These are phyloP conservation scores for Tor tambroides DNA, from an alignment of 2,113 vertebrate genomes.

Conservation along the genomic window DNA sequence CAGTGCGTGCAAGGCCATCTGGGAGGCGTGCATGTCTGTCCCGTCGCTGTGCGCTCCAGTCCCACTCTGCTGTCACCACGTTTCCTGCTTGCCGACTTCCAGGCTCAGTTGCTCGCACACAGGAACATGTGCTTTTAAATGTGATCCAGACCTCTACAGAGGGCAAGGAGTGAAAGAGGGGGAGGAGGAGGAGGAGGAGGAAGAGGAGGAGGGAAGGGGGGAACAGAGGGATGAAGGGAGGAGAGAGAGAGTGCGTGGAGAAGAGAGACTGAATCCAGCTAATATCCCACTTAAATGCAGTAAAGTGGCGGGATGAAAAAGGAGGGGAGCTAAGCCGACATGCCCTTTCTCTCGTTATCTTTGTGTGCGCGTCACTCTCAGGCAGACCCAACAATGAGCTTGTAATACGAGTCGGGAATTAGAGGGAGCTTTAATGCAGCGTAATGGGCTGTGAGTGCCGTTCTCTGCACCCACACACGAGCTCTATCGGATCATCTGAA, in stretches of 20 bases:
- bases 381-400: slow-evolving; percentile 70
- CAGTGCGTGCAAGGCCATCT: slow-evolving; percentile 5
- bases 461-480: not conserved
- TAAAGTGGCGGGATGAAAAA: slow-evolving; percentile 72
- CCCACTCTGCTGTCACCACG: slow-evolving; percentile 72
- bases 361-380: slow-evolving; percentile 63
- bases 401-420: slow-evolving; percentile 76
- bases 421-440: slow-evolving; percentile 15
- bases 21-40: slow-evolving; percentile 42
- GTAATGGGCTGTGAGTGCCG: slow-evolving; percentile 45
- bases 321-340: slow-evolving; percentile 71
- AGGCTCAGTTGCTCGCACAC: slow-evolving; percentile 73
- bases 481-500: not conserved
- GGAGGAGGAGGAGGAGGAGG: not conserved
- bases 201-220: slow-evolving; percentile 60
- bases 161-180: slow-evolving; percentile 63
- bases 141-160: slow-evolving; percentile 88
- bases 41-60: slow-evolving; percentile 69
- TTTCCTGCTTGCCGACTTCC: slow-evolving; percentile 67
- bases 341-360: slow-evolving; percentile 47
- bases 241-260: not conserved
- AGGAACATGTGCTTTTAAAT: slow-evolving; percentile 93
- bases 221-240: slow-evolving; percentile 8
- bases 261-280: slow-evolving; percentile 66
- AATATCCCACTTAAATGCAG: slow-evolving; percentile 67